Conservation (phyloP, 2,888 invertebrate species). For the Sarcophaga subvicina region DNA sequence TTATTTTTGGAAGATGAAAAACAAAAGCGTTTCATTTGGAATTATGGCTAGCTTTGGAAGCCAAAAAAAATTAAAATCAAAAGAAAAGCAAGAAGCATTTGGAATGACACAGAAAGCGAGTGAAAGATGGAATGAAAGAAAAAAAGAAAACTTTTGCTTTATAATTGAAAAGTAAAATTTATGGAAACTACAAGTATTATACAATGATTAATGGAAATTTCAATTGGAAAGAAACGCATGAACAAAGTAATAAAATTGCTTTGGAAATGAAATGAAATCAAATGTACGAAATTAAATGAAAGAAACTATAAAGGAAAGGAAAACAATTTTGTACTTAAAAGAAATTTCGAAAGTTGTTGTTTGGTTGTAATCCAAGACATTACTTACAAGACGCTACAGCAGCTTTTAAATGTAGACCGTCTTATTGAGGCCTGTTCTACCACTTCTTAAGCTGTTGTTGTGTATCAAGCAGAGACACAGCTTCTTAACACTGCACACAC, state of each 20-base stretch:
- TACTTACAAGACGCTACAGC: not conserved
- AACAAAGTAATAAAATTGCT: not conserved
- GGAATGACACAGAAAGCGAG: not conserved
- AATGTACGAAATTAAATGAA: not conserved
- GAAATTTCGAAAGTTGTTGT: not conserved
- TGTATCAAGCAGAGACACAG: not conserved
- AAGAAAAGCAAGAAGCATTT: not conserved
- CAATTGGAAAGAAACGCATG: not conserved
- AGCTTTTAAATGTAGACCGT: not conserved
- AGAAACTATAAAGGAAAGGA: not conserved
- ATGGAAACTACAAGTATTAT: conserved; percentile 13
- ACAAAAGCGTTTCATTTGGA: not conserved
- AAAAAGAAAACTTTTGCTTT: conserved; percentile 46
- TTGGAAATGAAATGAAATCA: not conserved
- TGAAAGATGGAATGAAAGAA: not conserved
- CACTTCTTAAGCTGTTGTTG: not conserved
- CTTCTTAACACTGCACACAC: not conserved
- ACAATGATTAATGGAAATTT: conserved; percentile 38
- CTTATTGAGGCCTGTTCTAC: not conserved
- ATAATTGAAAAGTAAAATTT: conserved; percentile 60
- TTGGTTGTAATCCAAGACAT: too few relatives aligned
- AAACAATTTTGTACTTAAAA: not conserved
- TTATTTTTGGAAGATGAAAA: not conserved
- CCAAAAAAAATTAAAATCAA: too few relatives aligned
- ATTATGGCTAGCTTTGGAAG: not conserved